Evolutionary conservation across 2,797 vertebrate species (phyloP).

Genomic region (Chrysocyon brachyurus): DNA sequence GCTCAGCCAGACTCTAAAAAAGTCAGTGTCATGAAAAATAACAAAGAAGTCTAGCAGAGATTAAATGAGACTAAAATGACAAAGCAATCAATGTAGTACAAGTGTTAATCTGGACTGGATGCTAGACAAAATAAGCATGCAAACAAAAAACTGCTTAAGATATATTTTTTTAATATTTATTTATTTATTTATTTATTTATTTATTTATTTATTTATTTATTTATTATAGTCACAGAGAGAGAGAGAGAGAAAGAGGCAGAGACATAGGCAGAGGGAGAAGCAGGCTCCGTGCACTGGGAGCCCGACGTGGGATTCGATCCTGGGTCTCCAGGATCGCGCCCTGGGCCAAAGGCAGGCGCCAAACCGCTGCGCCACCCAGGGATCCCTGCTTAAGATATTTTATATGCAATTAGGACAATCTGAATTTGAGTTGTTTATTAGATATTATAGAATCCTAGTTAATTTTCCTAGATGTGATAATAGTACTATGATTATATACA

Average conservation of each 20-base stretch:
- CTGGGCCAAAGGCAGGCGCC: no score
- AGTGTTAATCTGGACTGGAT: not conserved
- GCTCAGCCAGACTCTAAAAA: not conserved
- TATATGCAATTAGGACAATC: not conserved
- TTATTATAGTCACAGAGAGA: no score
- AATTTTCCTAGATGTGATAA: slow-evolving; percentile 9
- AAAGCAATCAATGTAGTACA: not conserved
- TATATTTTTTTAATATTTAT: not conserved
- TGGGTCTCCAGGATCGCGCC: no score
- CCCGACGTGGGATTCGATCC: no score
- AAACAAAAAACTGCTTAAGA: not conserved
- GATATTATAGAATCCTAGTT: not conserved
- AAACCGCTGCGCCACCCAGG: no score
- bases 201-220: no score
- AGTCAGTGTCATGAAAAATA: not conserved
- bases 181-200: no score
- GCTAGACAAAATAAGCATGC: not conserved
- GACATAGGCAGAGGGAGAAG: no score
- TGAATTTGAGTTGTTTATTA: not conserved
- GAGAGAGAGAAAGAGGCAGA: no score
- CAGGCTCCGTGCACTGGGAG: no score
- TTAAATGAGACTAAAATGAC: slow-evolving; percentile 26
- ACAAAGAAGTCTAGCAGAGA: not conserved
- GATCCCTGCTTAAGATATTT: not conserved
- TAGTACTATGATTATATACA: not conserved